These are phyloP conservation scores for Tetramorium simillimum DNA, from an alignment of 1,140 invertebrate genomes.

Conservation along the genomic window DNA sequence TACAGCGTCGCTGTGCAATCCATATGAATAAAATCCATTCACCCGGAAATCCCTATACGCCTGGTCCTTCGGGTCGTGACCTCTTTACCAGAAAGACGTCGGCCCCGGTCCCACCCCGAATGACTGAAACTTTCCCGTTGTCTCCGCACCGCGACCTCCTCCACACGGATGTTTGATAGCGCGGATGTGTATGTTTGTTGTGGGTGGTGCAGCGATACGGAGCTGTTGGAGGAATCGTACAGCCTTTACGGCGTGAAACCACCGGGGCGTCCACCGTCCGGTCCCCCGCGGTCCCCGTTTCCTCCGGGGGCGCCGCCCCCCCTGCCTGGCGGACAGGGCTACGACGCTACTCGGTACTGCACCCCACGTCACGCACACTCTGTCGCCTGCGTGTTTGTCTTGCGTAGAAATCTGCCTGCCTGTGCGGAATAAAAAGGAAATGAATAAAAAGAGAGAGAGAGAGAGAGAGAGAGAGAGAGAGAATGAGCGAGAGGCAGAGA, in stretches of 20 bases:
- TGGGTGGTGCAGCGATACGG: constrained; percentile 88
- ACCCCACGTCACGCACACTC: constrained; percentile 51
- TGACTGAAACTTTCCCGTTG: neutral
- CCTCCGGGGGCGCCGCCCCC: constrained; percentile 84
- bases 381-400: constrained; percentile 50
- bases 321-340: constrained; percentile 85
- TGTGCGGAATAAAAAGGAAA: constrained; percentile 26
- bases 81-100: neutral
- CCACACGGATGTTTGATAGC: constrained; percentile 75
- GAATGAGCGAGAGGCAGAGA: neutral
- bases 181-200: constrained; percentile 81
- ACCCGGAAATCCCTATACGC: neutral
- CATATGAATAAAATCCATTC: constrained; percentile 45
- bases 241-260: constrained; percentile 92
- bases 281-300: constrained; percentile 84
- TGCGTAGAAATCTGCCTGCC: constrained; percentile 50
- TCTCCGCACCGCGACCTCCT: constrained; percentile 3
- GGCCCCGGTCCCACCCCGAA: neutral
- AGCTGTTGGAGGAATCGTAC: constrained; percentile 92
- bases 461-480: neutral
- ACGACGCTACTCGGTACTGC: constrained; percentile 87
- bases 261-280: constrained; percentile 86
- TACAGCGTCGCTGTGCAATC: neutral
- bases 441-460: neutral
- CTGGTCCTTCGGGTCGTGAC: neutral